These are phyloP conservation scores for Dinoponera quadriceps DNA, from an alignment of 1,140 invertebrate species.

Conservation along the genomic window DNA sequence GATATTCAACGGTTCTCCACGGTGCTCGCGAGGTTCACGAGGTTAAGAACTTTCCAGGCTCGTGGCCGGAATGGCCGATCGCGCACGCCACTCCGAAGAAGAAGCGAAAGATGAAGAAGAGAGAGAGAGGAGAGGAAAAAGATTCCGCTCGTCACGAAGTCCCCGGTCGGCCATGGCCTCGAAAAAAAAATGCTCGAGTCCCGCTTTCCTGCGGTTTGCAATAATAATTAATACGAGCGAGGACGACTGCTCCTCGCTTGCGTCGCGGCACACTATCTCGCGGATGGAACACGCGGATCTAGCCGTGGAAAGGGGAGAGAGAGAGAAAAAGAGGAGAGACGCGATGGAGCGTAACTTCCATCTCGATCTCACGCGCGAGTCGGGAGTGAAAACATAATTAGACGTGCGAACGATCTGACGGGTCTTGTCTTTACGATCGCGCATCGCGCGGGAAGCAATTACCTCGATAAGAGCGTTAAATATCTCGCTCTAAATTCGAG, in stretches of 20 bases:
- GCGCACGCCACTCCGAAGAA: neutral
- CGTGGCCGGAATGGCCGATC: conserved; percentile 28
- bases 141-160: conserved; percentile 9
- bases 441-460: neutral
- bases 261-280: conserved; percentile 21
- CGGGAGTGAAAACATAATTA: conserved; percentile 41
- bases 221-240: conserved; percentile 47
- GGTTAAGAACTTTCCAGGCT: conserved; percentile 49
- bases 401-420: conserved; percentile 25
- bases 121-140: neutral
- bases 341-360: conserved; percentile 48
- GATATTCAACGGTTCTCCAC: conserved; percentile 38
- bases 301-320: neutral
- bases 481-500: neutral
- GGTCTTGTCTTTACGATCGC: conserved; percentile 5
- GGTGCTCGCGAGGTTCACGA: conserved; percentile 13
- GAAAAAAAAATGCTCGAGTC: conserved; percentile 8
- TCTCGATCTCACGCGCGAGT: conserved; percentile 44
- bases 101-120: too few relatives aligned
- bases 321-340: neutral
- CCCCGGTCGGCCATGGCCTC: conserved; percentile 41
- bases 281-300: conserved; percentile 4
- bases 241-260: neutral
- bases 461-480: neutral
- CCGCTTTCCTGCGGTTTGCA: conserved; percentile 20